Percentiles rank a stretch among this genome's conserved stretches.
Conservation (phyloP, 2,888 invertebrate genomes). For the Phyllotreta striolata region DNA sequence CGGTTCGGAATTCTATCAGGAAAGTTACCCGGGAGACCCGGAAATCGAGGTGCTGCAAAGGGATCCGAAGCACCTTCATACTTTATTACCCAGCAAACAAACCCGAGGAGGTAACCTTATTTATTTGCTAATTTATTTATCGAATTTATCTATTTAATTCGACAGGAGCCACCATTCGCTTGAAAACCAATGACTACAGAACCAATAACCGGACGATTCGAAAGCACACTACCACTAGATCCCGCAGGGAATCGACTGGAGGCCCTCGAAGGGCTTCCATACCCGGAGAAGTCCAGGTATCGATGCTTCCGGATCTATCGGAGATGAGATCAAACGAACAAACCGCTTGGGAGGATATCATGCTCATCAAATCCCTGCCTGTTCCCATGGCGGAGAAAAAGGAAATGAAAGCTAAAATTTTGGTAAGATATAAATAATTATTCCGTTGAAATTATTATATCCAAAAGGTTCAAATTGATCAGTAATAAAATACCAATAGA, state of each 20-base stretch:
- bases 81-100: conserved; percentile 81
- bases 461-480: neutral
- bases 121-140: neutral
- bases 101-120: conserved; percentile 71
- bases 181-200: conserved; percentile 68
- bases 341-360: conserved; percentile 85
- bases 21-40: conserved; percentile 74
- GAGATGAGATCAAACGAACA: conserved; percentile 81
- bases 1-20: conserved; percentile 85
- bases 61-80: conserved; percentile 78
- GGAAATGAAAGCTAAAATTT: conserved; percentile 79
- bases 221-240: conserved; percentile 66
- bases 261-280: conserved; percentile 63
- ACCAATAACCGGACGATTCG: conserved; percentile 68
- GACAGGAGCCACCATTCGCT: conserved; percentile 68
- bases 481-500: neutral
- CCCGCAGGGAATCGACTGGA: conserved; percentile 65
- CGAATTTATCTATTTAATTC: conserved; percentile 11
- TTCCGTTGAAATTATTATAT: conserved; percentile 9
- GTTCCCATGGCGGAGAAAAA: conserved; percentile 84
- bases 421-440: too few species aligned
- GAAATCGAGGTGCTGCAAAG: conserved; percentile 74
- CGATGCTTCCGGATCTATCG: conserved; percentile 85
- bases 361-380: conserved; percentile 85
- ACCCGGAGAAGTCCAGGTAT: conserved; percentile 56